These are phyloP conservation scores for Eumacrocentrus americanus DNA, from an alignment of 2,888 invertebrate genomes.

Conservation along the genomic window DNA sequence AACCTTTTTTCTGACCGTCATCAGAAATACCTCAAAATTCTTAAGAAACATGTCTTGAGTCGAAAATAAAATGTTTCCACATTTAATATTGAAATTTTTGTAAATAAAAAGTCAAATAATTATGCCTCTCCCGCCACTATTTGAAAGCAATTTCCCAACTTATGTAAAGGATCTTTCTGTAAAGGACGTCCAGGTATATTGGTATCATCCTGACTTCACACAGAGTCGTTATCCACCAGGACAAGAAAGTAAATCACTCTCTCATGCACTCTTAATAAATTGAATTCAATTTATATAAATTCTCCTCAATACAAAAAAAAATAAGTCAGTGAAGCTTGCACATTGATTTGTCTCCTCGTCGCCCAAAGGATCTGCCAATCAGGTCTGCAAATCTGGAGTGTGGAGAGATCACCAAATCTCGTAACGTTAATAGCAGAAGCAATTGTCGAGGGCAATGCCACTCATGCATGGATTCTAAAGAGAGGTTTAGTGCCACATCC, in stretches of 20 bases:
- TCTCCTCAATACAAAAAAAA: background rate
- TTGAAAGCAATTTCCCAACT: slow-evolving; percentile 45
- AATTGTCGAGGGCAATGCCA: slow-evolving; percentile 67
- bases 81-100: slow-evolving; percentile 20
- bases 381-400: slow-evolving; percentile 39
- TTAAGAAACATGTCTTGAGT: slow-evolving; percentile 22
- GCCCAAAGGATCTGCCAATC: slow-evolving; percentile 57
- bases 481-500: slow-evolving; percentile 50
- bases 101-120: slow-evolving; percentile 22
- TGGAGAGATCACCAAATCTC: slow-evolving; percentile 51
- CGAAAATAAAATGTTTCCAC: slow-evolving; percentile 21
- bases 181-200: slow-evolving; percentile 59
- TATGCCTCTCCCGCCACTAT: slow-evolving; percentile 52
- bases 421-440: slow-evolving; percentile 64
- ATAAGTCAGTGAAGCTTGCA: slow-evolving; percentile 68
- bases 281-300: background rate
- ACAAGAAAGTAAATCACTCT: slow-evolving; percentile 48
- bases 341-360: slow-evolving; percentile 67
- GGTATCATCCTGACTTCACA: slow-evolving; percentile 68
- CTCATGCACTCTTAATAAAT: too few species aligned
- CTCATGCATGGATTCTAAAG: slow-evolving; percentile 59
- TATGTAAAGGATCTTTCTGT: slow-evolving; percentile 40
- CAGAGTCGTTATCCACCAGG: slow-evolving; percentile 66
- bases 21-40: slow-evolving; percentile 29
- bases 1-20: background rate